Percentiles rank a stretch among this genome's conserved stretches.
phyloP scores from a whole-genome alignment of 2,888 invertebrate genomes.

The Pomacea canaliculata region DNA sequence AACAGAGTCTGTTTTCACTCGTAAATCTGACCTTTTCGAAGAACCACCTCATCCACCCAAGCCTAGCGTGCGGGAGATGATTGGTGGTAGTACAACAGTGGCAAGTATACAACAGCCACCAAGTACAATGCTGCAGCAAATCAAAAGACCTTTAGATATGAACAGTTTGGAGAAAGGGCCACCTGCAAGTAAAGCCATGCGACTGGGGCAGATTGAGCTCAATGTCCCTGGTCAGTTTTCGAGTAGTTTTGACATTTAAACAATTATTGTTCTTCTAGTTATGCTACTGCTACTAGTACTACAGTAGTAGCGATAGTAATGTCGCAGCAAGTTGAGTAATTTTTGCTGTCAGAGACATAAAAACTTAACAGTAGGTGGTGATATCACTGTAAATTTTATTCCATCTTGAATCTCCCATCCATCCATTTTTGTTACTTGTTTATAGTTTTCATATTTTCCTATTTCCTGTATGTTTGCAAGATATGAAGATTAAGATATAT shows the following conservation, averaged over 20 bases:
- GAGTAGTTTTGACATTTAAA: too few relatives aligned
- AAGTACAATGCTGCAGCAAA: conserved; percentile 46
- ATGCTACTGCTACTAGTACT: not conserved
- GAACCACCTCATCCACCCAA: conserved; percentile 44
- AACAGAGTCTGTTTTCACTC: conserved; percentile 56
- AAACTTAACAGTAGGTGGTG: too few relatives aligned
- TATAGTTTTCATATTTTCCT: too few relatives aligned
- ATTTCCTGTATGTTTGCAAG: too few relatives aligned
- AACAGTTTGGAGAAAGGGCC: conserved; percentile 64
- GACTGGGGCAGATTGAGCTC: conserved; percentile 21
- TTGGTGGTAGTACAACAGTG: conserved; percentile 51
- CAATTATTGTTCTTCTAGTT: not conserved
- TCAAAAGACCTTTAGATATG: conserved; percentile 59
- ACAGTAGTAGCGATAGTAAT: not conserved
- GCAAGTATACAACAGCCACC: conserved; percentile 53
- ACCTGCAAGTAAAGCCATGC: conserved; percentile 40
- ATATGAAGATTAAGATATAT: too few relatives aligned
- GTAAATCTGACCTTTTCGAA: conserved; percentile 48
- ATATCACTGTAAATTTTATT: too few relatives aligned
- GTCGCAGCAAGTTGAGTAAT: too few relatives aligned
- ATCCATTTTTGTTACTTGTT: too few relatives aligned
- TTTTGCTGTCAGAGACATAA: too few relatives aligned
- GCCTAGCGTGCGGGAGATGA: conserved; percentile 47
- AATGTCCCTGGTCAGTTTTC: too few relatives aligned
- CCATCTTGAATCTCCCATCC: too few relatives aligned